phyloP scores from a whole-genome alignment of 2,797 vertebrate species.

The Holocentrus rufus region DNA sequence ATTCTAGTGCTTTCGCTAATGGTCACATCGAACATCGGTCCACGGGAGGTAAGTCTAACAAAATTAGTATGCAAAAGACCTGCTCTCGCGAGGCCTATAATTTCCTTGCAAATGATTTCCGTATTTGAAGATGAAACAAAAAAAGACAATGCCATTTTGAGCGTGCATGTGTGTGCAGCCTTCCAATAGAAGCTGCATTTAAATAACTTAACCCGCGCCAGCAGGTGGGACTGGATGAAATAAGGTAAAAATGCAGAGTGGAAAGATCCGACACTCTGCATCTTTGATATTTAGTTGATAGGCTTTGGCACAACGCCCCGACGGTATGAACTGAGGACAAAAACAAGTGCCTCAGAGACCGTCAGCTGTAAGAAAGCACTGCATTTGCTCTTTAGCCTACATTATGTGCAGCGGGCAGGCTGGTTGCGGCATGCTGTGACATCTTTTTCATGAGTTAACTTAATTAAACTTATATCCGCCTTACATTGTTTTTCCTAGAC shows the following conservation, averaged over 20 bases:
- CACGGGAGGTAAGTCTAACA: constrained; percentile 98
- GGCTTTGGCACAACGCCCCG: constrained; percentile 85
- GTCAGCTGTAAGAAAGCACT: constrained; percentile 69
- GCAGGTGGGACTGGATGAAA: constrained; percentile 90
- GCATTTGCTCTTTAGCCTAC: constrained; percentile 65
- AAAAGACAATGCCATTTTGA: constrained; percentile 89
- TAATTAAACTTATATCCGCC: constrained; percentile 83
- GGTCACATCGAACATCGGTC: constrained; percentile 90
- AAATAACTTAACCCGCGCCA: constrained; percentile 92
- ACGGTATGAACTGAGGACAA: constrained; percentile 76
- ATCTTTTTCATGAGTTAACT: constrained; percentile 83
- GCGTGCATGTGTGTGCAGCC: constrained; percentile 75
- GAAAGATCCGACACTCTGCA: constrained; percentile 84
- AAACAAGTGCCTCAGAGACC: constrained; percentile 73
- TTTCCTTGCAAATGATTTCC: constrained; percentile 97
- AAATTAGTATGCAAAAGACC: constrained; percentile 99
- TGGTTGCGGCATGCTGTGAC: constrained; percentile 78
- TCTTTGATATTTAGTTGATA: constrained; percentile 89
- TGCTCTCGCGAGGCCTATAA: constrained; percentile 95
- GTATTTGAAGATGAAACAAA: constrained; percentile 93
- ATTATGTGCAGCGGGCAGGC: constrained; percentile 71
- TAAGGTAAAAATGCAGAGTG: constrained; percentile 88
- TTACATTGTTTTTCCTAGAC: constrained; percentile 70
- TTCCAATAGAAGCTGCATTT: constrained; percentile 87
- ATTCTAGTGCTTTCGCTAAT: constrained; percentile 89